phyloP scores from a whole-genome alignment of 1,140 invertebrate genomes.

The Ephestia elutella region DNA sequence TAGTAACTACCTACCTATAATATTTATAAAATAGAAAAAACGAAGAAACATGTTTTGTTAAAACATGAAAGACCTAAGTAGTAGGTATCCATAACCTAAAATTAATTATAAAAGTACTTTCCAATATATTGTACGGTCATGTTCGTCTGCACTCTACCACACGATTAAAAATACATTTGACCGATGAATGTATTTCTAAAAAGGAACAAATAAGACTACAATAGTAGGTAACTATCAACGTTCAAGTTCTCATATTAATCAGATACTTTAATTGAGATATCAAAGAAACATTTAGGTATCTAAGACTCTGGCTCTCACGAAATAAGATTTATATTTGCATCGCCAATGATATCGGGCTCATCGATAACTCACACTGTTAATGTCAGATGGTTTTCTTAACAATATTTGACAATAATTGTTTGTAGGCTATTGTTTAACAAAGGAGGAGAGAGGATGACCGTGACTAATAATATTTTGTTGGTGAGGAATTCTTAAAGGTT shows the following conservation, averaged over 20 bases:
- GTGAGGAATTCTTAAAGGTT: background rate
- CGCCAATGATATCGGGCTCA: background rate
- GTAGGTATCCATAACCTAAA: no score
- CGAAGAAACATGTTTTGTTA: no score
- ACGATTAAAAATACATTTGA: background rate
- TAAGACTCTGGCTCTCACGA: background rate
- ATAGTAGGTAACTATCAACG: background rate
- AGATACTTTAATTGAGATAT: conserved; percentile 10
- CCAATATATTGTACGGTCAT: no score
- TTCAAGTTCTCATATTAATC: background rate
- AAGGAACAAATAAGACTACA: background rate
- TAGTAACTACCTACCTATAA: no score
- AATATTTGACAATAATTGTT: conserved; percentile 27
- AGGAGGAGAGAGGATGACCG: background rate
- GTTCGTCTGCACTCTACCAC: no score
- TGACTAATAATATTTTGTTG: conserved; percentile 7
- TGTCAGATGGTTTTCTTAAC: conserved; percentile 19
- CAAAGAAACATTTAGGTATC: background rate
- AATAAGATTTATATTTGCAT: background rate
- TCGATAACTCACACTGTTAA: background rate
- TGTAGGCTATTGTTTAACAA: conserved; percentile 7
- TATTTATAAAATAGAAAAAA: no score
- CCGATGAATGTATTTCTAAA: background rate
- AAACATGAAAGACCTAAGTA: no score
- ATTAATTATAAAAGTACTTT: no score